Evolutionary conservation across 1,140 invertebrate genomes (phyloP), one percentile per base, ranked within the genome.

Genomic region (Bradynema listronoti): DNA sequence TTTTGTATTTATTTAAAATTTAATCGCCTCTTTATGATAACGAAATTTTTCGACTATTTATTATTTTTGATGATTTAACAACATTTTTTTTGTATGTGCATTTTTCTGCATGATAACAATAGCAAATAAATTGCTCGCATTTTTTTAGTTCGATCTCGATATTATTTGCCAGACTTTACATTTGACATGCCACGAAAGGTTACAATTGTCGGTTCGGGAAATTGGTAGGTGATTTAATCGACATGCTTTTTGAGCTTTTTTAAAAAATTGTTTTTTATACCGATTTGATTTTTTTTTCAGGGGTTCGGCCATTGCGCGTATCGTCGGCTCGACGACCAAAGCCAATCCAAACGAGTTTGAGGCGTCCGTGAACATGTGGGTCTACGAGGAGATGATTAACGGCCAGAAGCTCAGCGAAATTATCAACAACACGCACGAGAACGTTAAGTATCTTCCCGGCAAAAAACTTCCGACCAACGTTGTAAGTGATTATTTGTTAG

Each of bases 291-390:
- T 52, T 19, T 9, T 16, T n/a, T 67, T 14, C 68, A 96, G 93
- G 94, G 95, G 94, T 55, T 95, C 93, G 50, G 91, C 92, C n/a
- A 99, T 99, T 76, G 91, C 93, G 9, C 95, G 94, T 83, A 94
- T 99, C 78, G 86, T 98, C 63, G 94, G 94, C 41, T 80, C 80
- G 55, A 99, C 97, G 86, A 88, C 88, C 1, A 79, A 84, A 19
- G 82, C 83, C n/a, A 82, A 87, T 56, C 70, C 77, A 14, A 84
- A 86, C 16, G 81, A 86, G 54, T 95, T 97, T 75, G 86, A 91
- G 68, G 85, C 88, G 61, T 82, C 82, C 56, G 90, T 96, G 27
- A 88, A 86, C 1, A 98, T 99, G 91, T 98, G 91, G 81, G 94
- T 63, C 1, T 63, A 61, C 19, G 61, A 63, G 27, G 22, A 64